These are phyloP conservation scores for Sebastes diploproa DNA, from an alignment of 2,797 vertebrate species.

Conservation along the genomic window DNA sequence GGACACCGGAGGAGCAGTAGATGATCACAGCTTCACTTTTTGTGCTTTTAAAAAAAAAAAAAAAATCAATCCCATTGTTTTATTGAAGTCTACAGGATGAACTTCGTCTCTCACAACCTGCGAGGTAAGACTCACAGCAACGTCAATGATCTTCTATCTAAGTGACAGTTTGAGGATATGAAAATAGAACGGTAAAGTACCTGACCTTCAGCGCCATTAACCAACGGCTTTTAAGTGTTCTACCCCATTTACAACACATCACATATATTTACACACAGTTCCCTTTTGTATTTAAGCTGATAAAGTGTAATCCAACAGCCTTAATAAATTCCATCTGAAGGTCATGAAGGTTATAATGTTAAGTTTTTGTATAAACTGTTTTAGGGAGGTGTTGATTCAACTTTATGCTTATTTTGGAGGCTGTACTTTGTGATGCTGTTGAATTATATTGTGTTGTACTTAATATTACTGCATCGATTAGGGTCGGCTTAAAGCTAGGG, in stretches of 20 bases:
- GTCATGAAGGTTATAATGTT: not conserved
- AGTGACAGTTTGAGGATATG: not conserved
- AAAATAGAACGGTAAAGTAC: not conserved
- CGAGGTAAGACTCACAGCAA: slow-evolving; percentile 43
- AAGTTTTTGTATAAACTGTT: not conserved
- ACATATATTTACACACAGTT: not conserved
- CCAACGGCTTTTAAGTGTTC: not conserved
- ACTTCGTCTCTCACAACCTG: slow-evolving; percentile 23
- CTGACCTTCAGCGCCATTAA: not conserved
- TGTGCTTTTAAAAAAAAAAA: not conserved
- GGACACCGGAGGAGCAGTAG: not conserved
- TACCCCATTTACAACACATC: not conserved
- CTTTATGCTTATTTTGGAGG: not conserved
- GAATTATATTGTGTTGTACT: not conserved
- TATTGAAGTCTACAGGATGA: slow-evolving; percentile 25
- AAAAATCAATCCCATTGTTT: not conserved
- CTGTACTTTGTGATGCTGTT: not conserved
- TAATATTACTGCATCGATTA: not conserved
- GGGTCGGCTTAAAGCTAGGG: not conserved
- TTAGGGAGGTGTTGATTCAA: not conserved
- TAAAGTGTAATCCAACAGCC: not conserved
- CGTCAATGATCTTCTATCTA: not conserved
- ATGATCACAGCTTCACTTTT: not conserved
- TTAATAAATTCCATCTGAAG: not conserved
- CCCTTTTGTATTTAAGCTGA: not conserved